Evolutionary conservation across 1,140 invertebrate genomes (phyloP), one percentile per base, ranked within the genome.

Genomic region (Chironomus tepperi): DNA sequence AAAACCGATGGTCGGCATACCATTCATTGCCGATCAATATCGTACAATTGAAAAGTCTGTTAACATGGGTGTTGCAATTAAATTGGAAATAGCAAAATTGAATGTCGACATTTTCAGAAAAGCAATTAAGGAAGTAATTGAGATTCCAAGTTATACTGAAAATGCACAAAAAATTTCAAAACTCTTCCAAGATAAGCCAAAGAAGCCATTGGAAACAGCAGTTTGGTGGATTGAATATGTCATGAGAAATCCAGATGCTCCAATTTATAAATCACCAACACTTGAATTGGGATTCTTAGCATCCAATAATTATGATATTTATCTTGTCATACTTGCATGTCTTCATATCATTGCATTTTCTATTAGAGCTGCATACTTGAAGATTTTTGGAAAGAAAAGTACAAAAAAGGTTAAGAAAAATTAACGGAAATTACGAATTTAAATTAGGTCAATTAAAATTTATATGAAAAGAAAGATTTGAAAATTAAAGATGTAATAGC

Each of bases 141-240:
- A 78, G 10, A 77, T 79, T 75, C 79, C 79, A 47, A 75, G 73
- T 76, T 84, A 80, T 73, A 75, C 79, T 16, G 47, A 81, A 21
- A 83, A 83, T 43, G 80, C 83, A 2, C 74, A 79, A 24, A 77
- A 77, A 43, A 18, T 83, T 3, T 84, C 85, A 0, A 65, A 43
- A 6, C 18, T 82, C 2, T 83, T 86, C 75, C 75, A 77, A 42
- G 88, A 90, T 78, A 84, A 85, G 75, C 85, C 85, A 0, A 75
- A 80, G 65, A 83, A 80, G 43, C 81, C 84, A 6, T 79, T 84
- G 42, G 78, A 84, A 6, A 81, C 75, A 74, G 82, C 80, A 7
- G 75, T 84, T 24, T 85, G 81, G 81, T 81, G 83, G 77, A 79
- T 85, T 19, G 84, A 85, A 77, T 84, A 85, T 76, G 81, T 85